Conservation (phyloP, 2,797 vertebrate species). For the Catharus ustulatus region DNA sequence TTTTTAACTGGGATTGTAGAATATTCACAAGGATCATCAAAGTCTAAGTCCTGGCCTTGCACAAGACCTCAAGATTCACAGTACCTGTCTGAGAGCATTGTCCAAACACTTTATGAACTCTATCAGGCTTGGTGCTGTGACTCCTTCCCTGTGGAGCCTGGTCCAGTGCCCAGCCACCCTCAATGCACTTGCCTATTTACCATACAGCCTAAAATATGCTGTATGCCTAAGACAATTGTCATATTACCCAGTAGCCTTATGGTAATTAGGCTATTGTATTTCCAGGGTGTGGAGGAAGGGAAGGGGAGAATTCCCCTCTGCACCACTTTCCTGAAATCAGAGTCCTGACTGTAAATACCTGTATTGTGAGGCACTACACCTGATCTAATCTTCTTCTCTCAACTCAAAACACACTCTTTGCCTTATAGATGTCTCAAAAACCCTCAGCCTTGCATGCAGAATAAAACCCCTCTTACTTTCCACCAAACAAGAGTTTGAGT, state of each 20-base stretch:
- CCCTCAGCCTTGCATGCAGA: not conserved
- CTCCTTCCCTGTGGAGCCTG: not conserved
- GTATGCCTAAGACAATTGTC: not conserved
- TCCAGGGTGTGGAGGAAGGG: not conserved
- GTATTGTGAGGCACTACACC: not conserved
- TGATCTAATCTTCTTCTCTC: not conserved
- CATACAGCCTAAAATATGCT: not conserved
- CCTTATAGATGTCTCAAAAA: not conserved
- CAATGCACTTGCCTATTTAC: not conserved
- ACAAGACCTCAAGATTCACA: not conserved
- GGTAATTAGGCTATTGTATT: not conserved
- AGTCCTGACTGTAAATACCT: not conserved
- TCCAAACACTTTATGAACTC: not conserved
- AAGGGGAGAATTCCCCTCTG: not conserved
- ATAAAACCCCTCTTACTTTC: not conserved
- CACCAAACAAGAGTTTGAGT: not conserved
- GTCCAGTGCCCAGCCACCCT: not conserved
- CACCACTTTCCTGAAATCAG: not conserved
- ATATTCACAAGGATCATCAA: not conserved
- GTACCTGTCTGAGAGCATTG: fast-evolving
- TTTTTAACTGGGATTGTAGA: not conserved
- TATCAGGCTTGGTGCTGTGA: not conserved
- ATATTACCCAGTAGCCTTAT: not conserved
- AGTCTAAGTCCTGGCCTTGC: not conserved
- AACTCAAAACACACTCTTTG: not conserved